A percentile compares a stretch with the other conserved stretches of the same genome.
Conservation (phyloP, 2,113 vertebrate genomes). For the Cacatua alba region DNA sequence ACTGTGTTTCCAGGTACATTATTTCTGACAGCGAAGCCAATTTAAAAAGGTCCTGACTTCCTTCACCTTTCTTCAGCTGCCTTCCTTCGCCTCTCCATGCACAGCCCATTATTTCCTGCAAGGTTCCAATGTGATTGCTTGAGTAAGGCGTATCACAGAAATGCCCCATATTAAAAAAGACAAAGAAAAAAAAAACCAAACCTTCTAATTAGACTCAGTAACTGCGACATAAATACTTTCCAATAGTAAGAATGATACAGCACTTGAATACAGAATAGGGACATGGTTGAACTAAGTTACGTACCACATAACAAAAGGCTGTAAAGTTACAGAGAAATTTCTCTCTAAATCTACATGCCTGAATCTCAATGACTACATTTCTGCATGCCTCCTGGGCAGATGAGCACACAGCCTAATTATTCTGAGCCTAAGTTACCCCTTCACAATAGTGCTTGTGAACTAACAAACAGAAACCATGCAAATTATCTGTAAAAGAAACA, state of each 20-base stretch:
- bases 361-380: not conserved
- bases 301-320: not conserved
- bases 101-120: not conserved
- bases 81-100: not conserved
- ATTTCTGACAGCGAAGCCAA: not conserved
- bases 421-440: not conserved
- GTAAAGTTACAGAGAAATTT: not conserved
- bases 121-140: not conserved
- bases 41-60: not conserved
- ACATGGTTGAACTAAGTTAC: not conserved
- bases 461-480: not conserved
- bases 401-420: fast-evolving
- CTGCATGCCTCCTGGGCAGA: not conserved
- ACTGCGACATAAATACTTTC: not conserved
- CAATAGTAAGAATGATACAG: not conserved
- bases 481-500: not conserved
- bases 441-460: not conserved
- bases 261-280: not conserved
- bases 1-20: not conserved
- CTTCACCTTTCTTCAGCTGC: not conserved
- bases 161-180: not conserved
- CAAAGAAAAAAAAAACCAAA: not conserved
- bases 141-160: not conserved
- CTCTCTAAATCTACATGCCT: not conserved
- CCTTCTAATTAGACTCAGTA: not conserved